Conservation (phyloP, 2,797 vertebrate genomes). For the Manis pentadactyla region DNA sequence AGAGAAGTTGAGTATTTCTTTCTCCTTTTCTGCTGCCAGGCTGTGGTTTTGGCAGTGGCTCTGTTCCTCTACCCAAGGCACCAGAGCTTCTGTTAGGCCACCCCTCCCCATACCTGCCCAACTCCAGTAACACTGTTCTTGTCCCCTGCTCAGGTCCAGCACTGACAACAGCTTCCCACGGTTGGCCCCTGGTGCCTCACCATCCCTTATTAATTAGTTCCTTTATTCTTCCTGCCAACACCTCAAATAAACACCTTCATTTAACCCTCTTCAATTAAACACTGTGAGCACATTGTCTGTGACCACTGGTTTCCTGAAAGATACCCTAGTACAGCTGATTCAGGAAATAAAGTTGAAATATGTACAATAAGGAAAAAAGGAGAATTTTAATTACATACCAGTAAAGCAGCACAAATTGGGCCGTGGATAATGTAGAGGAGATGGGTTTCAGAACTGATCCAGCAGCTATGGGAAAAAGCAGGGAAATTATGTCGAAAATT, state of each 20-base stretch:
- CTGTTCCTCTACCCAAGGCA: background rate
- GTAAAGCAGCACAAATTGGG: conserved; percentile 96
- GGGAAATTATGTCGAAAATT: background rate
- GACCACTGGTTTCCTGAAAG: background rate
- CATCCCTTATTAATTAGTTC: background rate
- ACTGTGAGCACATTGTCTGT: background rate
- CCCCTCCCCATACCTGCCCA: background rate
- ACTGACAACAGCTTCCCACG: background rate
- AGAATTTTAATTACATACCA: conserved; percentile 89
- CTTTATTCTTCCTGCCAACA: background rate
- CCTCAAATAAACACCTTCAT: background rate
- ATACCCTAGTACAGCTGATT: background rate
- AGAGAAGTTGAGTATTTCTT: background rate
- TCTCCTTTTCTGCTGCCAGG: background rate
- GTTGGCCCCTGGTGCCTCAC: background rate
- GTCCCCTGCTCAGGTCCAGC: background rate
- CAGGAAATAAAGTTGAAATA: conserved; percentile 37
- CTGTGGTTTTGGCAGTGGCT: background rate
- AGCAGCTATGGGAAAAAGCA: conserved; percentile 90
- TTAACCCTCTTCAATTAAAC: background rate
- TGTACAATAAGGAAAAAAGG: conserved; percentile 22
- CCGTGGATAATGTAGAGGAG: conserved; percentile 98
- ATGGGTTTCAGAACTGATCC: conserved; percentile 98
- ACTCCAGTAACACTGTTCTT: no score
- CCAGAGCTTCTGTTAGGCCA: background rate